These are phyloP conservation scores for Troilus luridus DNA, from an alignment of 2,888 invertebrate species.

Conservation along the genomic window DNA sequence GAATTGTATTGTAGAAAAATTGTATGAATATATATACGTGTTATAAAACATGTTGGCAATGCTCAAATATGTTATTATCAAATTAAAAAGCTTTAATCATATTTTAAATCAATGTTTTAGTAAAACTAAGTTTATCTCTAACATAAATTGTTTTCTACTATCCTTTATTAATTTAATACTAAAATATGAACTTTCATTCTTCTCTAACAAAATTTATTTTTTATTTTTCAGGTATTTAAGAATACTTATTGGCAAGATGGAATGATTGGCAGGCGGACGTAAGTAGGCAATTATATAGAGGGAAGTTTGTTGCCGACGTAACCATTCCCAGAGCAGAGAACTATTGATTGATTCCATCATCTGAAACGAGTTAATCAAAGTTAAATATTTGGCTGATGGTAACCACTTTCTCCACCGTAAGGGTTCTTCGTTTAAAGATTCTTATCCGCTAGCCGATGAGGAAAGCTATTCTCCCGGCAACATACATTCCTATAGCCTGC, in stretches of 20 bases:
- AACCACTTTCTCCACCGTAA: neutral
- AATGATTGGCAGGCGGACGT: neutral
- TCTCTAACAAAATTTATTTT: neutral
- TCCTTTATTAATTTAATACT: too few relatives aligned
- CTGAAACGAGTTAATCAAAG: neutral
- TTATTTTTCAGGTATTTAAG: neutral
- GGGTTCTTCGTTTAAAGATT: neutral
- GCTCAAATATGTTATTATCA: too few relatives aligned
- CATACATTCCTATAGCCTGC: neutral
- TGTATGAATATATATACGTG: too few relatives aligned
- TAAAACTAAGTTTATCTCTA: too few relatives aligned
- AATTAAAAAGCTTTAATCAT: too few relatives aligned
- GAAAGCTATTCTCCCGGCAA: neutral
- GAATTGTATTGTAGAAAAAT: too few relatives aligned
- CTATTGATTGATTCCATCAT: constrained; percentile 13
- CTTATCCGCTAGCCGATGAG: neutral
- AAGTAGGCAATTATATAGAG: constrained; percentile 20
- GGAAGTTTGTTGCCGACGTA: constrained; percentile 22
- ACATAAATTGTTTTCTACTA: too few relatives aligned
- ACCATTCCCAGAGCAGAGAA: neutral
- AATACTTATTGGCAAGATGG: neutral
- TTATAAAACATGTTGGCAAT: too few relatives aligned
- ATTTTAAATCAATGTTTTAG: too few relatives aligned
- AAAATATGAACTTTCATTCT: neutral
- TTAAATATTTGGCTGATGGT: neutral